These are phyloP conservation scores for Hippoglossus hippoglossus DNA, from an alignment of 2,797 vertebrate genomes.

Conservation along the genomic window DNA sequence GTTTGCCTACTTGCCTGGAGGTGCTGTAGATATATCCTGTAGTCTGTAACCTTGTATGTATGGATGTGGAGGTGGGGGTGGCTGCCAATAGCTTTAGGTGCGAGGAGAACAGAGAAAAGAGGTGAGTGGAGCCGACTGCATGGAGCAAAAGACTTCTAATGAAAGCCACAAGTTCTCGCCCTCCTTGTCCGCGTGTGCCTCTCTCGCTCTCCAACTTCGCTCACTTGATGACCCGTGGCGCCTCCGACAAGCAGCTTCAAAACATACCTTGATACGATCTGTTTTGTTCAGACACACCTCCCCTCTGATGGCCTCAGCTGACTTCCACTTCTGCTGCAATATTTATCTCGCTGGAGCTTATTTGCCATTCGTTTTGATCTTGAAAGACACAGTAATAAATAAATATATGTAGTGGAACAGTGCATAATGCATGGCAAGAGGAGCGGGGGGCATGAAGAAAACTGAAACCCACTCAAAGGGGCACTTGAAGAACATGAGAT, in stretches of 20 bases:
- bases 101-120: background rate
- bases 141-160: constrained; percentile 3
- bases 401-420: constrained; percentile 65
- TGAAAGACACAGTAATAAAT: constrained; percentile 72
- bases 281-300: constrained; percentile 42
- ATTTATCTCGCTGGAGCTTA: constrained; percentile 49
- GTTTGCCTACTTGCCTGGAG: constrained; percentile 22
- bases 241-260: constrained; percentile 46
- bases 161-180: constrained; percentile 14
- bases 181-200: background rate
- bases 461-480: constrained; percentile 52
- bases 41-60: constrained; percentile 4
- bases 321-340: constrained; percentile 56
- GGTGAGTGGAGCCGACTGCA: background rate
- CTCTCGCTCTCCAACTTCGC: constrained; percentile 8
- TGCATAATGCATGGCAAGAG: constrained; percentile 68
- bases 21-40: background rate
- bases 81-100: background rate
- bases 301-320: constrained; percentile 32
- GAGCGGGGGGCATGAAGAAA: constrained; percentile 49
- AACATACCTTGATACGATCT: constrained; percentile 51
- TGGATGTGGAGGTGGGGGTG: background rate
- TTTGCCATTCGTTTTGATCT: constrained; percentile 74
- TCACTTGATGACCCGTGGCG: constrained; percentile 39
- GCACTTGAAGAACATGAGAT: constrained; percentile 59